These are phyloP conservation scores for Cataglyphis livida DNA, from an alignment of 2,888 invertebrate genomes.

Conservation along the genomic window DNA sequence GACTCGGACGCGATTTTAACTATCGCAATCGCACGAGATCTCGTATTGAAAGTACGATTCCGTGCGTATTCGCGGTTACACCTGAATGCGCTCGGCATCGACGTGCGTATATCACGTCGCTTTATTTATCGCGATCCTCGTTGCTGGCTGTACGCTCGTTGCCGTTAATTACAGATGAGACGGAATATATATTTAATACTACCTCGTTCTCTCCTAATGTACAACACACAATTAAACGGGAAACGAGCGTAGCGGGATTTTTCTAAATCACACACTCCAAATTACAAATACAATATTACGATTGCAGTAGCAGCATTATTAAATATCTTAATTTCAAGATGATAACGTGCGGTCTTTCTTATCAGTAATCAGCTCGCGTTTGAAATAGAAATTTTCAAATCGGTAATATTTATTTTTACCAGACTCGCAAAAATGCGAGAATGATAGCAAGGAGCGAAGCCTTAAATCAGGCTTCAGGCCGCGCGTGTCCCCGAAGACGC, in stretches of 20 bases:
- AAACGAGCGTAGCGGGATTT: constrained; percentile 2
- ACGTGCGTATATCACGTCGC: not conserved
- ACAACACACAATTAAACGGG: constrained; percentile 11
- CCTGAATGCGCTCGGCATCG: constrained; percentile 7
- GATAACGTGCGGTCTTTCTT: not conserved
- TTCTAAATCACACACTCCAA: not conserved
- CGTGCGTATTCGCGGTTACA: not conserved
- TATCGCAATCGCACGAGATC: not conserved
- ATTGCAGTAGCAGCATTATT: not conserved
- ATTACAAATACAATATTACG: not conserved
- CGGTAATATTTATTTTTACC: not conserved
- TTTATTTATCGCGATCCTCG: not conserved
- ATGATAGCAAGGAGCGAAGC: not conserved
- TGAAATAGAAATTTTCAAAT: not conserved
- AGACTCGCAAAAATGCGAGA: not conserved
- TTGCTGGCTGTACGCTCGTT: not conserved
- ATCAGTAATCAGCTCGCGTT: constrained; percentile 1
- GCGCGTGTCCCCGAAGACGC: constrained; percentile 42
- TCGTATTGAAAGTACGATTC: constrained; percentile 16
- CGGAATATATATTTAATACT: not conserved
- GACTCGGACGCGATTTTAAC: not conserved
- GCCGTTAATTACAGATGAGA: not conserved
- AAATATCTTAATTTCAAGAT: not conserved
- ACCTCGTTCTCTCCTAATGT: not conserved
- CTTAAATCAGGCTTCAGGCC: constrained; percentile 32